phyloP scores from a whole-genome alignment of 2,113 vertebrate species.

The Tinamus guttatus region DNA sequence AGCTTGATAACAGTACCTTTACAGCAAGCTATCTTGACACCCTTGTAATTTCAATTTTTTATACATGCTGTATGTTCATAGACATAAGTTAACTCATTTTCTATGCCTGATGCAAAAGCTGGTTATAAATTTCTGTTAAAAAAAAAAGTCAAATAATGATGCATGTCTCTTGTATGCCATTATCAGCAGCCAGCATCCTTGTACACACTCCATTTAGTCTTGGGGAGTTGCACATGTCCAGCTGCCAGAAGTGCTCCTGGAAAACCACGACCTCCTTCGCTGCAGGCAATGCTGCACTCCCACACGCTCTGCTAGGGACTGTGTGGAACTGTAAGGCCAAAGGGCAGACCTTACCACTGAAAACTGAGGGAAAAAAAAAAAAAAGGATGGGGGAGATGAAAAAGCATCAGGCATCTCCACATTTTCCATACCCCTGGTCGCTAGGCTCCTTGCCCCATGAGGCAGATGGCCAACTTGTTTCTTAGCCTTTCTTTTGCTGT shows the following conservation, averaged over 20 bases:
- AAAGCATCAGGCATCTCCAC: neutral
- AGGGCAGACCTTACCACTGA: neutral
- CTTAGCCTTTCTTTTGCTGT: neutral
- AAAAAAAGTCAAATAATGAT: neutral
- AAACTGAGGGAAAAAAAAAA: no score
- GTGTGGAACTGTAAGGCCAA: neutral
- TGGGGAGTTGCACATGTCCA: neutral
- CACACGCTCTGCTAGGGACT: no score
- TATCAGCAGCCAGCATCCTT: neutral
- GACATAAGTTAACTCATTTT: neutral
- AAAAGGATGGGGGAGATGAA: neutral
- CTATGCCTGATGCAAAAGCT: neutral
- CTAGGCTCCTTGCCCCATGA: neutral
- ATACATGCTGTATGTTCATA: neutral
- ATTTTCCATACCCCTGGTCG: neutral
- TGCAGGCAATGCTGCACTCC: no score
- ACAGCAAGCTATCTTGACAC: neutral
- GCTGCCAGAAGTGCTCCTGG: neutral
- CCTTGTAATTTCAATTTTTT: neutral
- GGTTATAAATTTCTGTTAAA: neutral
- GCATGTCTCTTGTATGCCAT: neutral
- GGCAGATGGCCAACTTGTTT: neutral
- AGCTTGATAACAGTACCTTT: neutral
- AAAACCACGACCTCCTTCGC: neutral
- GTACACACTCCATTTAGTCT: neutral